Evolutionary conservation across 1,140 invertebrate species (phyloP), one percentile per base, ranked within the genome.

Genomic region (Geopemphigus sp.): DNA sequence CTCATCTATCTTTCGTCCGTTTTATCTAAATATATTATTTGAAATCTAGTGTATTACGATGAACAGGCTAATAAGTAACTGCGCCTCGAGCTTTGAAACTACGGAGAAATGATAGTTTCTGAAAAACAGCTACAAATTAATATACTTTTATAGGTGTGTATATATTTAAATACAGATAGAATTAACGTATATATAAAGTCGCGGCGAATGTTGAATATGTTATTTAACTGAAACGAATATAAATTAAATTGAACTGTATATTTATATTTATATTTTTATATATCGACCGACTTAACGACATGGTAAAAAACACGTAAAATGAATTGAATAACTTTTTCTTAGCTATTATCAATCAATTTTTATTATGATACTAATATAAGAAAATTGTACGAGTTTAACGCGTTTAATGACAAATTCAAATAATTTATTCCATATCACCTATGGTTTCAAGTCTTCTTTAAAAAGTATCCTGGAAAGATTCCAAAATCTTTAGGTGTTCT

Each of bases 11-110:
- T 50, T 24, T 26, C 56, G n/a, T 24, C 47, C 22, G 22, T 68
- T 47, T 26, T 50, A 68, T 47, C 22, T 68, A 14, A 26, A 68
- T 50, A 68, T 68, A 24, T 6, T 50, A 50, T 68, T 68, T 68
- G 50, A 11, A 68, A 50, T 68, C 66, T 2, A 4, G 15, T 47
- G 45, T 68, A 68, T 24, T n/a, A 68, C 39, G 15, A 39, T 4
- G 8, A 6, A 68, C 22, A 32, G 22, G 66, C 50, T 24, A n/a
- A 50, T n/a, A 22, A 22, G 47, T 22, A 47, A 47, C 8, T 4
- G 4, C n/a, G 66, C 66, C 66, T 14, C 11, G 45, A 50, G 66
- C 45, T 26, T 6, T n/a, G n/a, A n/a, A 22, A 68, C 22, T 10
- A 1, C 14, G 24, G 39, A 68, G 66, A 68, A 50, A 68, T 68